Evolutionary conservation across 2,888 invertebrate genomes (phyloP).

Genomic region (Torymus texanus): DNA sequence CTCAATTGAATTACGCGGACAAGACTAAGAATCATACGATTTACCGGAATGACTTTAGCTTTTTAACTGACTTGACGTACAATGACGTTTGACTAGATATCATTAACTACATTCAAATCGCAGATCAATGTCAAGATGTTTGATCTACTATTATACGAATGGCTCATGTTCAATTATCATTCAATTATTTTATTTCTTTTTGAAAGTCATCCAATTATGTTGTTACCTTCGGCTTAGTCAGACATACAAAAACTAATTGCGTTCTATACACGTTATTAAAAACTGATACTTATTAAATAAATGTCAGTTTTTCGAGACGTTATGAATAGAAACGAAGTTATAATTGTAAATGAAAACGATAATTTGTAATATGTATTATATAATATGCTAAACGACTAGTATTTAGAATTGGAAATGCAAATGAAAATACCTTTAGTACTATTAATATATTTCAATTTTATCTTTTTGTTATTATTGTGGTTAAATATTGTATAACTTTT

Average conservation of each 20-base stretch:
- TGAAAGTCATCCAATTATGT: slow-evolving; percentile 32
- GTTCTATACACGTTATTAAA: no score
- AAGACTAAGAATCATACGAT: slow-evolving; percentile 12
- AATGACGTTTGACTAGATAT: slow-evolving; percentile 44
- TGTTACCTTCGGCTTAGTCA: slow-evolving; percentile 18
- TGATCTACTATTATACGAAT: slow-evolving; percentile 39
- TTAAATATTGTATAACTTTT: no score
- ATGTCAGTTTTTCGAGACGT: no score
- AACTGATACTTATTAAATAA: no score
- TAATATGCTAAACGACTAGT: no score
- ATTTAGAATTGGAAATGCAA: no score
- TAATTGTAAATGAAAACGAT: no score
- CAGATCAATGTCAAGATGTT: slow-evolving; percentile 49
- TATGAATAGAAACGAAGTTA: no score
- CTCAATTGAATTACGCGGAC: slow-evolving; percentile 20
- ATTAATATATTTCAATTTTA: no score
- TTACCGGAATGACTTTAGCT: slow-evolving; percentile 44
- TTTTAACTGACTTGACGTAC: slow-evolving; percentile 23
- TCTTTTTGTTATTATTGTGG: no score
- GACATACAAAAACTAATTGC: background rate
- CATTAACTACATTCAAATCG: slow-evolving; percentile 45
- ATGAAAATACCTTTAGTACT: no score
- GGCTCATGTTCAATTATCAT: slow-evolving; percentile 29
- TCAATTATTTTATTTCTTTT: slow-evolving; percentile 39
- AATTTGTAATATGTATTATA: no score